Percentiles rank a stretch among this genome's conserved stretches.
Conservation (phyloP, 2,113 vertebrate species). For the Hyperopisus bebe region DNA sequence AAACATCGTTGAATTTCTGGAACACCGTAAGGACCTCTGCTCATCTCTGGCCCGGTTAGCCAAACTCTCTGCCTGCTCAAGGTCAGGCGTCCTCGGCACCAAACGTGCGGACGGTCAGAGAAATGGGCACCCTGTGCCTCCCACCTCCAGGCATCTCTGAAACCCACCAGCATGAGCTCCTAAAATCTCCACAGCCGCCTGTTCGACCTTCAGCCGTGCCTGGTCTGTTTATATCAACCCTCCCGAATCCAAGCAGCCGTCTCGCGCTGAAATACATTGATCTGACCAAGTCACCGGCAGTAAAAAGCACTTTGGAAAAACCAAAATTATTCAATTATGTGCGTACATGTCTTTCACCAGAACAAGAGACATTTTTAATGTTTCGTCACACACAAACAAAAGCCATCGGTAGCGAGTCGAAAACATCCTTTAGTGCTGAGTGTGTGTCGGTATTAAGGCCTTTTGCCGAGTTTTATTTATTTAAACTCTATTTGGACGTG, state of each 20-base stretch:
- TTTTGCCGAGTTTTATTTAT: neutral
- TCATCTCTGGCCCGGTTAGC: neutral
- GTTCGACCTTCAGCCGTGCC: neutral
- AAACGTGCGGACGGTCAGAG: neutral
- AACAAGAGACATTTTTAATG: neutral
- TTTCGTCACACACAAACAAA: neutral
- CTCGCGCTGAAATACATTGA: neutral
- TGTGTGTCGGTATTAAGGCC: neutral
- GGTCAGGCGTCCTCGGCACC: neutral
- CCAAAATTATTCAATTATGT: neutral
- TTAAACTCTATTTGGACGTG: neutral
- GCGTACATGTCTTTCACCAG: neutral
- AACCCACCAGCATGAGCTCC: neutral
- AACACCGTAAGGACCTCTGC: neutral
- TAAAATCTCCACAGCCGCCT: neutral
- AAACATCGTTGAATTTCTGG: constrained; percentile 10
- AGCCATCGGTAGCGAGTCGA: neutral
- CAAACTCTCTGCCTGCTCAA: neutral
- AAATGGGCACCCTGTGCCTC: neutral
- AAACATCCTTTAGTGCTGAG: neutral
- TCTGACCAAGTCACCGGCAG: neutral
- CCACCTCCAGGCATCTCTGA: neutral
- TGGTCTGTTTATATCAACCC: neutral
- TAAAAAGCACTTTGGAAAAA: neutral
- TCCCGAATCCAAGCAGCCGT: neutral